phyloP scores from a whole-genome alignment of 2,888 invertebrate genomes.

The Chloroclystis v-ata region DNA sequence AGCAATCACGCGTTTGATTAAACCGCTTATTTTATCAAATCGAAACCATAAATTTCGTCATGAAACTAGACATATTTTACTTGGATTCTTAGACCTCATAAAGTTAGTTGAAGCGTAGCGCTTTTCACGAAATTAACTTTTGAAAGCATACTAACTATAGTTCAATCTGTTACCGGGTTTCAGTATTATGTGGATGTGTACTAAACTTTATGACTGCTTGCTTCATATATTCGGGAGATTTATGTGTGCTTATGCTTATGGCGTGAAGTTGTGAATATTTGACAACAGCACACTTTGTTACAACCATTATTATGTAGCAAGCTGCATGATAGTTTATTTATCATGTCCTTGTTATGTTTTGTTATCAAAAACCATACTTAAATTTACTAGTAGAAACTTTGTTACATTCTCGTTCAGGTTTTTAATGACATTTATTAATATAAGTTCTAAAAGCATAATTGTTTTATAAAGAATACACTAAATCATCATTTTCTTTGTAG shows the following conservation, averaged over 20 bases:
- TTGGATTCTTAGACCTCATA: slow-evolving; percentile 7
- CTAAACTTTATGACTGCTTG: slow-evolving; percentile 13
- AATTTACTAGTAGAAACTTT: too few species aligned
- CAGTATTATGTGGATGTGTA: background rate
- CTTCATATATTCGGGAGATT: slow-evolving; percentile 6
- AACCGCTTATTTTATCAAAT: background rate
- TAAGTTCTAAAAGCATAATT: too few species aligned
- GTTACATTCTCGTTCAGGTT: too few species aligned
- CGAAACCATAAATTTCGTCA: background rate
- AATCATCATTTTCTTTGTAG: too few species aligned
- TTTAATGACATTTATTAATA: too few species aligned
- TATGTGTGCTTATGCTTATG: background rate
- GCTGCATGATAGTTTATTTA: too few species aligned
- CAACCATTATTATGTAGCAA: too few species aligned
- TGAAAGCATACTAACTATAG: background rate
- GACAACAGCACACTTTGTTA: background rate
- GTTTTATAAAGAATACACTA: too few species aligned
- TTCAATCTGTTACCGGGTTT: background rate
- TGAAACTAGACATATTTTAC: slow-evolving; percentile 3
- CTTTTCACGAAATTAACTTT: slow-evolving; percentile 13
- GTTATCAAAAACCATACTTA: too few species aligned
- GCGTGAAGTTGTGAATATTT: background rate
- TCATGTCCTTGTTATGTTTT: too few species aligned
- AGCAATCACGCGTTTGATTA: background rate
- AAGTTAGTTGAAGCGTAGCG: slow-evolving; percentile 6